Evolutionary conservation across 2,113 vertebrate species (phyloP).

Genomic region (cat (Felis catus)): F.catus_Fca126_mat1.0 CM031414.1:74813501-74814000

Average conservation of each 20-base stretch:
- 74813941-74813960: not conserved
- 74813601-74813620: not conserved
- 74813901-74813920: not conserved
- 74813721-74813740: not conserved
- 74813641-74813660: not conserved
- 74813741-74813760: not conserved
- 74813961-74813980: not conserved
- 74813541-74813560: not conserved
- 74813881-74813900: not conserved
- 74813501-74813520: not conserved
- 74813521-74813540: not conserved
- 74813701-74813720: fast-evolving
- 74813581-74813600: not conserved
- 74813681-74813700: not conserved
- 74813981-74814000: not conserved
- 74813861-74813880: slow-evolving; percentile 19
- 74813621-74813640: not conserved
- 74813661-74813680: not conserved
- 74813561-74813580: not conserved
- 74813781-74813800: not conserved
- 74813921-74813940: not conserved
- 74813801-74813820: not conserved
- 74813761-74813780: not conserved
- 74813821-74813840: not conserved
- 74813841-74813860: not conserved